Conservation (phyloP, 2,113 vertebrate genomes). For the Heteronetta atricapilla region DNA sequence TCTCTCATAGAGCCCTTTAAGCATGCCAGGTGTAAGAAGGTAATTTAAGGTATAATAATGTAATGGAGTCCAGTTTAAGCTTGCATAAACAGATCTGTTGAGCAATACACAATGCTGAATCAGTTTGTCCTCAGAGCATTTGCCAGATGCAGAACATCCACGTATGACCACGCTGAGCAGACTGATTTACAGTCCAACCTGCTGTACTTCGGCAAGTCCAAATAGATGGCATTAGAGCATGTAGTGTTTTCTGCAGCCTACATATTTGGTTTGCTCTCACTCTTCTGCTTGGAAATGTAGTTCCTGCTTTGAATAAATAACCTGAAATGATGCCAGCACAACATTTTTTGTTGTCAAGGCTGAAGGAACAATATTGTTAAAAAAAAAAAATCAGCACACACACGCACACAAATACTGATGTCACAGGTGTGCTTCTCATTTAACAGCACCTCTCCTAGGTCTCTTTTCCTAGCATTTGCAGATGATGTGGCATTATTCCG, state of each 20-base stretch:
- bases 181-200: not conserved
- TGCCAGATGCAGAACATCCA: not conserved
- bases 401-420: not conserved
- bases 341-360: not conserved
- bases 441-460: not conserved
- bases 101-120: not conserved
- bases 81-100: not conserved
- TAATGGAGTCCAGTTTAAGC: not conserved
- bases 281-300: not conserved
- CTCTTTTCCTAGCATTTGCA: not conserved
- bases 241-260: not conserved
- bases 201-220: too few species aligned
- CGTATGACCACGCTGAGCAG: not conserved
- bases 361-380: not conserved
- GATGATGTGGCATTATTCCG: not conserved
- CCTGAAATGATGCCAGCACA: not conserved
- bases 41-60: not conserved
- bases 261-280: not conserved
- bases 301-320: not conserved
- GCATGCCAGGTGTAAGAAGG: rapidly evolving
- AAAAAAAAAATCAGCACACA: not conserved
- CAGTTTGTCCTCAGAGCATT: not conserved
- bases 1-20: not conserved
- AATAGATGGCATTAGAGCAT: not conserved
- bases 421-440: not conserved